phyloP scores from a whole-genome alignment of 92 coral and sea anemone genomes.

The Actinostola sp. region DNA sequence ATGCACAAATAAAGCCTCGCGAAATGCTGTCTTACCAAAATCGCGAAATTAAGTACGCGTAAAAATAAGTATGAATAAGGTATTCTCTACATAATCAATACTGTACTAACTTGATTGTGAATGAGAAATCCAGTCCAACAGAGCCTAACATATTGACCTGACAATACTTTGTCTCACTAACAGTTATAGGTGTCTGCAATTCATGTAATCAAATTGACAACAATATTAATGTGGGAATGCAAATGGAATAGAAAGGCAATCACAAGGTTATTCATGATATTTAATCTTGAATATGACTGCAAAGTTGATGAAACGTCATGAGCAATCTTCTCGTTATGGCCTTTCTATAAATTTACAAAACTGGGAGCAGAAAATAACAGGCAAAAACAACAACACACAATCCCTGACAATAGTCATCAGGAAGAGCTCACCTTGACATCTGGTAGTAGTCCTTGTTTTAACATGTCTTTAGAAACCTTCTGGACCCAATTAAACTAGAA shows the following conservation, averaged over 20 bases:
- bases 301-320: no score
- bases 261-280: no score
- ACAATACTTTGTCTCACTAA: constrained; percentile 84
- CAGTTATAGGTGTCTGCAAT: constrained; percentile 86
- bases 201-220: no score
- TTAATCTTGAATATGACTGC: no score
- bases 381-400: no score
- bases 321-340: no score
- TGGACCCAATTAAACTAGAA: constrained; percentile 89
- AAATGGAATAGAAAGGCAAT: background rate
- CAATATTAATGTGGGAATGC: background rate
- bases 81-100: background rate
- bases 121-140: constrained; percentile 89
- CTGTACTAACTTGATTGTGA: constrained; percentile 70
- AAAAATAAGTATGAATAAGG: no score
- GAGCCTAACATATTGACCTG: constrained; percentile 89
- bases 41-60: no score
- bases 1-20: no score
- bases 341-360: no score
- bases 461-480: constrained; percentile 69
- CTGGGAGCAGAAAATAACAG: no score
- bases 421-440: constrained; percentile 76
- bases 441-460: constrained; percentile 86
- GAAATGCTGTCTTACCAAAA: no score
- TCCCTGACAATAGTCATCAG: background rate